A percentile compares a stretch with the other conserved stretches of the same genome.
Conservation (phyloP, 2,113 vertebrate species). For the Aix galericulata region DNA sequence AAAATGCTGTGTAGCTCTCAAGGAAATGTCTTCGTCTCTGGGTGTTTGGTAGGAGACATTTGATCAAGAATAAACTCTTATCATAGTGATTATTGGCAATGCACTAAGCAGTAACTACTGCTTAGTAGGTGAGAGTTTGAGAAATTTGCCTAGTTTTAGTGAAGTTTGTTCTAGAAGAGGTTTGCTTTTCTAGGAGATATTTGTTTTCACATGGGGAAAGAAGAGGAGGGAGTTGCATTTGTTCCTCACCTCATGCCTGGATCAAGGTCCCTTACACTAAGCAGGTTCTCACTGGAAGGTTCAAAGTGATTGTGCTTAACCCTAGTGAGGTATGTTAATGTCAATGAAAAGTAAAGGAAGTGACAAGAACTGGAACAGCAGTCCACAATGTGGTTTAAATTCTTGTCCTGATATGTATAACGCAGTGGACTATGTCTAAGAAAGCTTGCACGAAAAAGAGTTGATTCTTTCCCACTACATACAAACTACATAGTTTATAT, state of each 20-base stretch:
- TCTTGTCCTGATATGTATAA: not conserved
- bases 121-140: not conserved
- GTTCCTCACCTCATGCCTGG: not conserved
- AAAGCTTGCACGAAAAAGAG: not conserved
- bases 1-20: not conserved
- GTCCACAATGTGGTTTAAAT: not conserved
- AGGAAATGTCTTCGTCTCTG: not conserved
- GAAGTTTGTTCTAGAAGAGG: not conserved
- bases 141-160: not conserved
- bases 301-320: not conserved
- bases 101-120: not conserved
- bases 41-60: not conserved
- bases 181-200: not conserved
- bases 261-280: too few species aligned
- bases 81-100: not conserved
- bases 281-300: not conserved
- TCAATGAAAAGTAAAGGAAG: not conserved
- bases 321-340: rapidly evolving
- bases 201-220: not conserved
- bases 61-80: not conserved
- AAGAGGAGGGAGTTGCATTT: not conserved
- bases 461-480: not conserved
- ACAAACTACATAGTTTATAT: too few species aligned
- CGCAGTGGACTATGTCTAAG: not conserved
- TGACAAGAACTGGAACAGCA: not conserved